These are phyloP conservation scores for Tetramorium parvispinum DNA, from an alignment of 1,140 invertebrate genomes.

Conservation along the genomic window DNA sequence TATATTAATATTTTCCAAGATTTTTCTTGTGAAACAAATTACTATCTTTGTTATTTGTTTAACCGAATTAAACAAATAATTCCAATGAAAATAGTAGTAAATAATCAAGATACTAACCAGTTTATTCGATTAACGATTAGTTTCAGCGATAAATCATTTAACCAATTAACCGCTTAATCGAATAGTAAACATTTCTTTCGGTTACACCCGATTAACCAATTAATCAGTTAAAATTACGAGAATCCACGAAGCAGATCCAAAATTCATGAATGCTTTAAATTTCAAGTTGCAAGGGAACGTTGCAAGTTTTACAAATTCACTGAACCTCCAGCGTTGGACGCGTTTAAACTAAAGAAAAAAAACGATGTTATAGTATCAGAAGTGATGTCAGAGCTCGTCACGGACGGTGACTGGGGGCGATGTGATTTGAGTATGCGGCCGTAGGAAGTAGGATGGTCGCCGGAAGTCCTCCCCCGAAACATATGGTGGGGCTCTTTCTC, in stretches of 20 bases:
- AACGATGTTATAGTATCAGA: background rate
- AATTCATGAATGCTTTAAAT: background rate
- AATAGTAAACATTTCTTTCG: too few species aligned
- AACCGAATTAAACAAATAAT: too few species aligned
- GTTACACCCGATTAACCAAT: too few species aligned
- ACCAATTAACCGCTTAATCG: too few species aligned
- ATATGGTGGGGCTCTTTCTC: constrained; percentile 61
- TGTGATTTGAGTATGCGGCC: constrained; percentile 63
- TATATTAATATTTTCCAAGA: too few species aligned
- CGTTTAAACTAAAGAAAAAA: constrained; percentile 7
- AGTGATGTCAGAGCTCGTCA: constrained; percentile 56
- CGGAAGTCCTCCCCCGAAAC: constrained; percentile 78
- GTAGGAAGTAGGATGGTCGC: constrained; percentile 82
- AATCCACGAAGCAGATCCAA: background rate
- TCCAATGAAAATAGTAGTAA: too few species aligned
- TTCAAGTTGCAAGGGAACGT: background rate
- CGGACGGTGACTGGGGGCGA: constrained; percentile 68
- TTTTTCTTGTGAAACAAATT: too few species aligned
- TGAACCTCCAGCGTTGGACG: background rate
- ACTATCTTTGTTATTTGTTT: too few species aligned
- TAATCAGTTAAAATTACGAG: too few species aligned
- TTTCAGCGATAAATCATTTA: too few species aligned
- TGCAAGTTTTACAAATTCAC: background rate
- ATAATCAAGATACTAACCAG: too few species aligned
- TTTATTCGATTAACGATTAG: too few species aligned